Conservation (phyloP, 2,888 invertebrate genomes). For the Hecatera dysodea region DNA sequence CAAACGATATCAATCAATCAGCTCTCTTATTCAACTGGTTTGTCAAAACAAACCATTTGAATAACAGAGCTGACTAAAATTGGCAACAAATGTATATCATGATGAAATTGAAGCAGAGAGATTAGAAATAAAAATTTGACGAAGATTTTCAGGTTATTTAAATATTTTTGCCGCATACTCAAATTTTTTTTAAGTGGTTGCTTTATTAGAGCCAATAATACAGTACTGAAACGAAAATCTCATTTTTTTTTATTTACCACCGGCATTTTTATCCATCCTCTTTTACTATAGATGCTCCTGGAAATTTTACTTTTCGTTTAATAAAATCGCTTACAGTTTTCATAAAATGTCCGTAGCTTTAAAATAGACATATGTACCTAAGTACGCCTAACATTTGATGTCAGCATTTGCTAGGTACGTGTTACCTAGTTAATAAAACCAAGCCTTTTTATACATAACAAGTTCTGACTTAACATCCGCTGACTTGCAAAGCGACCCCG, state of each 20-base stretch:
- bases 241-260: no score
- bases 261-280: no score
- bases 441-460: conserved; percentile 9
- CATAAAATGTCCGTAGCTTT: not conserved
- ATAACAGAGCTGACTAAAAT: not conserved
- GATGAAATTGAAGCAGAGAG: no score
- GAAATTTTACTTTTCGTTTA: not conserved
- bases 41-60: not conserved
- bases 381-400: not conserved
- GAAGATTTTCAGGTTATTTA: no score
- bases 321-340: not conserved
- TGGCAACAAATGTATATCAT: not conserved
- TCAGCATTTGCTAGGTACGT: not conserved
- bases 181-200: no score
- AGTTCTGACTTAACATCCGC: conserved; percentile 4
- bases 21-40: no score
- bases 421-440: conserved; percentile 12
- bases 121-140: no score
- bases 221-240: no score
- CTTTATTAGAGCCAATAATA: no score
- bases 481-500: conserved; percentile 43
- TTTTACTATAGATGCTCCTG: not conserved
- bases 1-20: no score
- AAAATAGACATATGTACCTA: not conserved
- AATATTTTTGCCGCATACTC: no score